Evolutionary conservation across 2,113 vertebrate genomes (phyloP), one percentile per base, ranked within the genome.

Genomic region (Scytalopus superciliaris): DNA sequence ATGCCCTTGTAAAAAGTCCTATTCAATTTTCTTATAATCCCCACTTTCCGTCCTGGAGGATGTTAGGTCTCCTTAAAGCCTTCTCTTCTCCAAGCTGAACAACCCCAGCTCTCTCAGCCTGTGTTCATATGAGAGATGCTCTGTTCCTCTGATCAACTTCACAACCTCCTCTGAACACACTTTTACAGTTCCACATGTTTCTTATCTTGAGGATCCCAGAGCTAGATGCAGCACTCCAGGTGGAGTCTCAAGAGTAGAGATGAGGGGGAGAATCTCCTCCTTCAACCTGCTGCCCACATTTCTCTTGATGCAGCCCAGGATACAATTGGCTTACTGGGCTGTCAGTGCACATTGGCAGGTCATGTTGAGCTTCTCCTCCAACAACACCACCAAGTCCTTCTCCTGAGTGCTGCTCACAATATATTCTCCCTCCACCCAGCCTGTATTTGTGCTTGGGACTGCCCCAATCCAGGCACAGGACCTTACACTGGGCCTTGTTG

Each of bases 301-400:
- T 24, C 22, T 16, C 52, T 19, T 37, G 44, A 7, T 33, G 27
- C 27, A 74, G 37, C 2, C 1, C 33, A 44, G 37, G 33, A 7
- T 44, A 19, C 40, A 50, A 3, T 4, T 59, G 37, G 4, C 10
- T 66, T 74, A 37, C 37, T 66, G 52, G 14, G 17, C 31, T 50
- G 14, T 35, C 15, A 37, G 44, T 0, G 0, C 7, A 57, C 15
- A 7, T 15, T 25, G 17, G 10, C 13, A 7, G 24, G 13, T 52
- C 27, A 14, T 33, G 37, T 2, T 33, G 52, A 67, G 27, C 19
- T 66, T 59, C 52, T 44, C 39, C 66, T 39, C 23, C 15, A n/a
- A 39, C 52, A 52, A 8, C 11, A 56, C 4, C 9, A 16, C 14
- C 16, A 35, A 50, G 21, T 44, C 31, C 17, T 66, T 35, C 42